phyloP scores from a whole-genome alignment of 2,888 invertebrate genomes.

The Eledona agricola region DNA sequence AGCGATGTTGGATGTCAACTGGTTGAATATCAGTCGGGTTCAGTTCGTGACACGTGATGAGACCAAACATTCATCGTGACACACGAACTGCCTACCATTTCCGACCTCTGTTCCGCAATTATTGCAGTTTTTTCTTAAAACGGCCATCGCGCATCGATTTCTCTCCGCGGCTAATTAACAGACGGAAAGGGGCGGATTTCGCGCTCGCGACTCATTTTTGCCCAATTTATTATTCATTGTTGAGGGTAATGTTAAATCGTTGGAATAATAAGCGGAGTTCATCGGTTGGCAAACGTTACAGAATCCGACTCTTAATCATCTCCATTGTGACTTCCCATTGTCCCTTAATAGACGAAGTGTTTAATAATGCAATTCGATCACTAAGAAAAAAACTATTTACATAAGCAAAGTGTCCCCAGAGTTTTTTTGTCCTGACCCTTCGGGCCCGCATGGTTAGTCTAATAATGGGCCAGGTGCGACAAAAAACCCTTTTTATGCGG shows the following conservation, averaged over 20 bases:
- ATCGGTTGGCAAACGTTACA: slow-evolving; percentile 9
- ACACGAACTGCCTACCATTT: slow-evolving; percentile 55
- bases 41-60: slow-evolving; percentile 60
- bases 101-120: slow-evolving; percentile 46
- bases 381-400: slow-evolving; percentile 51
- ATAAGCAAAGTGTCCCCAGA: slow-evolving; percentile 52
- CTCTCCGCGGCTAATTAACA: slow-evolving; percentile 51
- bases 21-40: slow-evolving; percentile 57
- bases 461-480: slow-evolving; percentile 60
- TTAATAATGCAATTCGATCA: slow-evolving; percentile 43
- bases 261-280: slow-evolving; percentile 5
- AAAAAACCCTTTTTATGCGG: slow-evolving; percentile 58
- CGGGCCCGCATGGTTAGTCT: slow-evolving; percentile 57
- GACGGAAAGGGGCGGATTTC: too few species aligned
- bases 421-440: slow-evolving; percentile 52
- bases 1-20: slow-evolving; percentile 59
- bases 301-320: slow-evolving; percentile 33
- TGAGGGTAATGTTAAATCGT: slow-evolving; percentile 3
- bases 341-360: slow-evolving; percentile 39
- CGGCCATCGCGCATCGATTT: slow-evolving; percentile 24
- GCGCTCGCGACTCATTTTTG: too few species aligned
- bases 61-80: slow-evolving; percentile 56
- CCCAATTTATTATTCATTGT: slow-evolving; percentile 12
- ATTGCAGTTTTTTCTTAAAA: slow-evolving; percentile 38
- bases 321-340: slow-evolving; percentile 40